phyloP scores from a whole-genome alignment of 2,113 vertebrate genomes.

The Thoracochromis brauschi region DNA sequence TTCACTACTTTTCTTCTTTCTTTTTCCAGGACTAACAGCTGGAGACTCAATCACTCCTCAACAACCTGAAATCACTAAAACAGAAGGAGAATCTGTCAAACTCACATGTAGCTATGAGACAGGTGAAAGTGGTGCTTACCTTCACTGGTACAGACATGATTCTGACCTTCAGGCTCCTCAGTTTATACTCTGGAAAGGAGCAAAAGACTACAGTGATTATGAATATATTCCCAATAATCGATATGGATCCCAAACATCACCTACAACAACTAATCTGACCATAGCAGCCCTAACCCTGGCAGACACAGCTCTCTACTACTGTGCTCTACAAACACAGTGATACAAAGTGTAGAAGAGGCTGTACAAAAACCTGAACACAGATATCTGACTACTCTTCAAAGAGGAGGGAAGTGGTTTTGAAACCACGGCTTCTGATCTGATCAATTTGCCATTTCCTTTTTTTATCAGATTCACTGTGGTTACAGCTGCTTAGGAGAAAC shows the following conservation, averaged over 20 bases:
- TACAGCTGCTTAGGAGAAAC: not conserved
- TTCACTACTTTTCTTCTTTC: too few species aligned
- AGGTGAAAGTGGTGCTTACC: too few species aligned
- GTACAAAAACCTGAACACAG: slow-evolving; percentile 23
- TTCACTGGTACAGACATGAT: too few species aligned
- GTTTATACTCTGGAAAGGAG: too few species aligned
- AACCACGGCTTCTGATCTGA: not conserved
- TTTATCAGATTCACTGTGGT: not conserved
- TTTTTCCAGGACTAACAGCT: too few species aligned
- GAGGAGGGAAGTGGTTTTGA: slow-evolving; percentile 4
- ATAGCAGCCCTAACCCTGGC: not conserved
- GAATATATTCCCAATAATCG: accelerated
- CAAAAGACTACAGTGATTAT: too few species aligned
- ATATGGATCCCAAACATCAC: accelerated
- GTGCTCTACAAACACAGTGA: slow-evolving; percentile 9
- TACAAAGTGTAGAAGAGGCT: slow-evolving; percentile 9
- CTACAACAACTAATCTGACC: not conserved
- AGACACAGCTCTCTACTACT: slow-evolving; percentile 26
- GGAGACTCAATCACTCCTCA: too few species aligned
- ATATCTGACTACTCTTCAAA: not conserved
- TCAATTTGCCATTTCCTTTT: not conserved
- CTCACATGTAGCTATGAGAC: too few species aligned
- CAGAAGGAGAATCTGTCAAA: too few species aligned
- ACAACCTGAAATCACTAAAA: too few species aligned
- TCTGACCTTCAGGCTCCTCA: too few species aligned